A percentile compares a stretch with the other conserved stretches of the same genome.
These are phyloP conservation scores for Pocillopora damicornis DNA, from an alignment of 64 coral and sea anemone genomes.

Conservation along the genomic window DNA sequence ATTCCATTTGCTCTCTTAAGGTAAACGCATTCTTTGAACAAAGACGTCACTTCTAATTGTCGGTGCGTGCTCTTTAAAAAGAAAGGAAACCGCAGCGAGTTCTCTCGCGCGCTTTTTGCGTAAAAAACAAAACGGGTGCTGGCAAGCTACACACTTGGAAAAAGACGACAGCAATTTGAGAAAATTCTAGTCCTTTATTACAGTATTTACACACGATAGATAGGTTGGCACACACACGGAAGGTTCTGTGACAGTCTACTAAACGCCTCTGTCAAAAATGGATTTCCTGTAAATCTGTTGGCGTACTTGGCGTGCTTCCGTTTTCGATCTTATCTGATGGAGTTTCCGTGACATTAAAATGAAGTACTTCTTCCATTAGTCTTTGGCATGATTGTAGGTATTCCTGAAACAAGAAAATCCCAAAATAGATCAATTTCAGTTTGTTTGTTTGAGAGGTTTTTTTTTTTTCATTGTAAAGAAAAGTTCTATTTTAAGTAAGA, in stretches of 20 bases:
- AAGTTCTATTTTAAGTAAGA: conserved; percentile 2
- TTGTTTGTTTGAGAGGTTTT: background rate
- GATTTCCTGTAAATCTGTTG: conserved; percentile 96
- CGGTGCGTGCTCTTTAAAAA: background rate
- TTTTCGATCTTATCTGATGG: conserved; percentile 49
- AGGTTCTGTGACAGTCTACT: conserved; percentile 9
- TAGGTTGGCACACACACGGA: conserved; percentile 7
- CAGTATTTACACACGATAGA: conserved; percentile 52
- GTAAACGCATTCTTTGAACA: conserved; percentile 6
- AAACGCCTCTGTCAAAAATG: conserved; percentile 73
- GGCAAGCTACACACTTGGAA: conserved; percentile 22
- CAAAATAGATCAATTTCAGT: background rate
- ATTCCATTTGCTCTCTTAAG: conserved; percentile 27
- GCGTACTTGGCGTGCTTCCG: conserved; percentile 64
- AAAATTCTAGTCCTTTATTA: conserved; percentile 53
- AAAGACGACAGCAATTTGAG: background rate
- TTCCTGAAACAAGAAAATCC: conserved; percentile 65
- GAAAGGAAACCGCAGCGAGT: conserved; percentile 5
- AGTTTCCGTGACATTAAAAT: conserved; percentile 73
- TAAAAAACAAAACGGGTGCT: background rate
- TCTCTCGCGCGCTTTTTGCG: background rate
- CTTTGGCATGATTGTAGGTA: conserved; percentile 88
- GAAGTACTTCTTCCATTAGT: conserved; percentile 93
- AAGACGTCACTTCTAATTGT: background rate
- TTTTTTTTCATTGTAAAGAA: background rate